These are phyloP conservation scores for Drosophila azteca DNA, from an alignment of 1,140 invertebrate genomes.

Conservation along the genomic window DNA sequence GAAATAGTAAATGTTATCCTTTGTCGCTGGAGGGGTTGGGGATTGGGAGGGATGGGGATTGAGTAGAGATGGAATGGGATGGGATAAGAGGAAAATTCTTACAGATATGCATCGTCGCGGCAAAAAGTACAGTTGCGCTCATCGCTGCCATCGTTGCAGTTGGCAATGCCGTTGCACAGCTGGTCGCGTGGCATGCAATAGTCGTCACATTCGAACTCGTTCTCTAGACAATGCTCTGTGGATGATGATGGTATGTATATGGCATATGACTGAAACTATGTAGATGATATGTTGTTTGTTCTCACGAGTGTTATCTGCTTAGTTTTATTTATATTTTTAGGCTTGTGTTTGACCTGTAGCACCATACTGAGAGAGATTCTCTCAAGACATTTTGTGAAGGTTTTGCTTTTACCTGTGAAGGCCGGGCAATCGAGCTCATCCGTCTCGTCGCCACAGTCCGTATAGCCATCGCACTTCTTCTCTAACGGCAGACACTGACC, in stretches of 20 bases:
- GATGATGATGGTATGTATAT: conserved; percentile 34
- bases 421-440: conserved; percentile 88
- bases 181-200: conserved; percentile 89
- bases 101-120: conserved; percentile 77
- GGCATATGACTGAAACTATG: conserved; percentile 11
- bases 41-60: neutral
- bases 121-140: conserved; percentile 87
- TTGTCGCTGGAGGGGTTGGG: neutral
- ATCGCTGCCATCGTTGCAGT: conserved; percentile 91
- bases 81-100: conserved; percentile 41
- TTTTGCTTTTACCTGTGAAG: conserved; percentile 69
- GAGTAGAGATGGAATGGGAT: neutral
- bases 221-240: conserved; percentile 77
- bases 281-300: conserved; percentile 2
- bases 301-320: conserved; percentile 6
- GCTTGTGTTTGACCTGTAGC: conserved; percentile 4
- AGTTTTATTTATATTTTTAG: conserved; percentile 4
- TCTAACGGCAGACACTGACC: conserved; percentile 84
- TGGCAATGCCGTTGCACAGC: conserved; percentile 90
- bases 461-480: conserved; percentile 87
- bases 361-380: neutral
- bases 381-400: neutral
- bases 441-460: conserved; percentile 89
- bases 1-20: conserved; percentile 34
- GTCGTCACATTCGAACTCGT: conserved; percentile 85